These are phyloP conservation scores for Leptoclinus maculatus DNA, from an alignment of 2,797 vertebrate species.

Conservation along the genomic window DNA sequence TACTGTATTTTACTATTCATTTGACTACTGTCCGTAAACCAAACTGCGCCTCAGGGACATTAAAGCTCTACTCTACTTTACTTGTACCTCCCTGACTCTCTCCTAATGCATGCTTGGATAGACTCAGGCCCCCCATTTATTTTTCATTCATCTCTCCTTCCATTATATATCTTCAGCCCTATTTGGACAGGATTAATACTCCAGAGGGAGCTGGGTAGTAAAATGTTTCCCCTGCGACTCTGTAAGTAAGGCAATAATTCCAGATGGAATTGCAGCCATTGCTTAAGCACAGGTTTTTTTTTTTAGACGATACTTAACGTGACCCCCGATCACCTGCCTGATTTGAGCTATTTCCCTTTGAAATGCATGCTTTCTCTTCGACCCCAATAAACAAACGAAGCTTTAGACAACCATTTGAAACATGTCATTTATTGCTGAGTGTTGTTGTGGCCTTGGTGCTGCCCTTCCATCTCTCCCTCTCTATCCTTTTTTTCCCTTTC, in stretches of 20 bases:
- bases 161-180: conserved; percentile 53
- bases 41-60: conserved; percentile 34
- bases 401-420: conserved; percentile 5
- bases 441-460: background rate
- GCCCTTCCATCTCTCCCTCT: background rate
- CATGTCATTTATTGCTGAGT: background rate
- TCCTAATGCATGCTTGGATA: conserved; percentile 20
- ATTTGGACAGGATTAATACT: conserved; percentile 70
- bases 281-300: conserved; percentile 23
- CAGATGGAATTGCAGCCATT: conserved; percentile 39
- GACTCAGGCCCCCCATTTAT: conserved; percentile 40
- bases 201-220: conserved; percentile 54
- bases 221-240: conserved; percentile 63
- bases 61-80: conserved; percentile 39
- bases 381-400: conserved; percentile 5
- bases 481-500: conserved; percentile 2
- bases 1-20: conserved; percentile 12
- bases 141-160: conserved; percentile 52
- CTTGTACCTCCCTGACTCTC: conserved; percentile 2
- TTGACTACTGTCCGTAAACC: conserved; percentile 36
- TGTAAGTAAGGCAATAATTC: conserved; percentile 60
- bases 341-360: conserved; percentile 14
- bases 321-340: conserved; percentile 3
- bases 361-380: background rate
- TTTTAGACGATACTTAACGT: background rate